phyloP scores from a whole-genome alignment of 2,797 vertebrate species.

The Erithacus rubecula region DNA sequence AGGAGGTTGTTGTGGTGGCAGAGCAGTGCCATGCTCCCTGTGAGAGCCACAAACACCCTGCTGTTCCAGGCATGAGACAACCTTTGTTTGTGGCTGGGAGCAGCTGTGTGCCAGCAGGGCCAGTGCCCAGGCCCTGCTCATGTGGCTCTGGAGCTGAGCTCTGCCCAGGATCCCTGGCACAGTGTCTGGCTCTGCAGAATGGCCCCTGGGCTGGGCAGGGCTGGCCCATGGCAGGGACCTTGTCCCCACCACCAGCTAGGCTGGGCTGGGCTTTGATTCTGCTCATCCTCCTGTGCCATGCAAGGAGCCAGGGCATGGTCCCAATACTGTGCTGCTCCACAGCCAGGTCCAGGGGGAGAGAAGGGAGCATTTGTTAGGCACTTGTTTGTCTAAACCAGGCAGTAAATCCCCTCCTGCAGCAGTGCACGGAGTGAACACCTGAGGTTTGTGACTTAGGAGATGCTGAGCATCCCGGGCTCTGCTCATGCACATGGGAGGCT shows the following conservation, averaged over 20 bases:
- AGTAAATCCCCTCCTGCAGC: not conserved
- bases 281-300: not conserved
- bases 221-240: not conserved
- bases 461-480: not conserved
- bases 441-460: not conserved
- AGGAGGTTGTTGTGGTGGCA: not conserved
- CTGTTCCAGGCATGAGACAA: conserved; percentile 30
- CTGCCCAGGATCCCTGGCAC: not conserved
- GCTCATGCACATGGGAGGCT: not conserved
- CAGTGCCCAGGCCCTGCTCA: not conserved
- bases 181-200: not conserved
- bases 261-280: not conserved
- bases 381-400: not conserved
- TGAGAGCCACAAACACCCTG: conserved; percentile 28
- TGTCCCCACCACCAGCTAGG: not conserved
- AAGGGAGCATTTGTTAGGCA: not conserved
- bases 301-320: not conserved
- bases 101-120: conserved; percentile 39
- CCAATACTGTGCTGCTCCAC: not conserved
- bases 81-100: conserved; percentile 14
- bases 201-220: not conserved
- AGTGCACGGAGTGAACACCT: accelerated
- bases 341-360: not conserved
- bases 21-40: not conserved
- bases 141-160: not conserved